Base-by-base conservation (phyloP, 2,888 invertebrate species). In the Drosophila parthenogenetica region DNA sequence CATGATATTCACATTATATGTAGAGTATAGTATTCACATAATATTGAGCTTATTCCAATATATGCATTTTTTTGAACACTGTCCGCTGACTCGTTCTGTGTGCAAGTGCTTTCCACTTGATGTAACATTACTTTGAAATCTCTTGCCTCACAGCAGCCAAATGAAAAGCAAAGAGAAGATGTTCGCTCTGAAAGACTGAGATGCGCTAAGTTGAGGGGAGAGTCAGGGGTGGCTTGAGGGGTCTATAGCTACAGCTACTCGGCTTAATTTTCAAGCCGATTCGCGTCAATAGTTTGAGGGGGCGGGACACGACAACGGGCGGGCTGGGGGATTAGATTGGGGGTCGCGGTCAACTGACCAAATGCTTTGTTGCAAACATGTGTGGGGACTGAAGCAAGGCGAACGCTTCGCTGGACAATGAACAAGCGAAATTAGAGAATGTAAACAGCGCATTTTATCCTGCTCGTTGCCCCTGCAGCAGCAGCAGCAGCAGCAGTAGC, bases 341-440 rank as follows among this genome's bases (percentile, higher is more conserved):
- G 77, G 73, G 73, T 76, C 73, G 77, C 75, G 81, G 80, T 81
- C 80, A 81, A 81, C 86, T 86, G 86, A 66, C 80, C 81, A 85
- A 85, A 79, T 51, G 68, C 77, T 77, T 73, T 76, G 73, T 69
- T 77, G 50, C 53, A 61, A 29, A 54, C 69, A 73, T 61, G 62
- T 64, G 35, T 63, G 48, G 58, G 69, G 79, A 79, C 75, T 35
- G 35, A 35, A 35, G 86, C 75, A 82, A 72, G 86, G 67, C 84
- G 70, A 84, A 84, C 88, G 85, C 88, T 88, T 85, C 76, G 79
- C 77, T 89, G 89, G 89, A 86, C 87, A 89, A 89, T 81, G 85
- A 87, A 83, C 86, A 86, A 89, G 89, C 87, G 89, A 89, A 89
- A 86, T 86, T 86, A 89, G 86, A 86, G 89, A 86, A 86, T 86